Evolutionary conservation across 2,888 invertebrate species (phyloP).

Genomic region (Perdita meconis): DNA sequence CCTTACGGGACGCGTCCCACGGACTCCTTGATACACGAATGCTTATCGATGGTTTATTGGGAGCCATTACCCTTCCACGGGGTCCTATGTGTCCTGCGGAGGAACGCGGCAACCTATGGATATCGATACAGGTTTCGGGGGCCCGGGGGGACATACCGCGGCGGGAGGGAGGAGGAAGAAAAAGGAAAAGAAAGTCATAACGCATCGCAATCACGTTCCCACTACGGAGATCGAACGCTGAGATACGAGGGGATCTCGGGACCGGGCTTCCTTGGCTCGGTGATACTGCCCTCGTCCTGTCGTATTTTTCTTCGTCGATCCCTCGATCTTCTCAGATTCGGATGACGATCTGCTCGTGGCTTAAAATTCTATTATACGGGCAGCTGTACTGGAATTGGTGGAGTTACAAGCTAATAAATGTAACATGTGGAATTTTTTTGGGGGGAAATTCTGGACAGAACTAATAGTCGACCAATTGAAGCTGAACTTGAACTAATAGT

Average conservation of each 20-base stretch:
- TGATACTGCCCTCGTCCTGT: constrained; percentile 53
- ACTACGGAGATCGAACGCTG: constrained; percentile 64
- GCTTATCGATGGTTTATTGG: constrained; percentile 79
- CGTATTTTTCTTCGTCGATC: constrained; percentile 50
- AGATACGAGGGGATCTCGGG: constrained; percentile 66
- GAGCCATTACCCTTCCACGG: constrained; percentile 74
- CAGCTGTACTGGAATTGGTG: background rate
- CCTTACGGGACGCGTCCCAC: constrained; percentile 64
- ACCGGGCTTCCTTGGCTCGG: constrained; percentile 60
- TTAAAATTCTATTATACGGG: constrained; percentile 29
- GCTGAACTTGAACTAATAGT: background rate
- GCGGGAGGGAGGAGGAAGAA: constrained; percentile 17
- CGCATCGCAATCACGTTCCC: constrained; percentile 70
- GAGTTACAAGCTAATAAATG: background rate
- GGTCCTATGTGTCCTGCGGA: constrained; percentile 49
- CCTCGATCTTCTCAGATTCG: background rate
- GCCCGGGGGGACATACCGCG: constrained; percentile 31
- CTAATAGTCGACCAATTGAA: no score
- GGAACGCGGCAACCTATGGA: constrained; percentile 47
- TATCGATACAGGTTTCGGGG: constrained; percentile 67
- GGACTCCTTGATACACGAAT: constrained; percentile 50
- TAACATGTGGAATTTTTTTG: no score
- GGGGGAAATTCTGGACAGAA: no score
- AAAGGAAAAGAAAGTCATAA: constrained; percentile 65
- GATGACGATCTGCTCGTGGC: constrained; percentile 27